These are phyloP conservation scores for Arvicanthis niloticus DNA, from an alignment of 2,113 vertebrate species.

Conservation along the genomic window DNA sequence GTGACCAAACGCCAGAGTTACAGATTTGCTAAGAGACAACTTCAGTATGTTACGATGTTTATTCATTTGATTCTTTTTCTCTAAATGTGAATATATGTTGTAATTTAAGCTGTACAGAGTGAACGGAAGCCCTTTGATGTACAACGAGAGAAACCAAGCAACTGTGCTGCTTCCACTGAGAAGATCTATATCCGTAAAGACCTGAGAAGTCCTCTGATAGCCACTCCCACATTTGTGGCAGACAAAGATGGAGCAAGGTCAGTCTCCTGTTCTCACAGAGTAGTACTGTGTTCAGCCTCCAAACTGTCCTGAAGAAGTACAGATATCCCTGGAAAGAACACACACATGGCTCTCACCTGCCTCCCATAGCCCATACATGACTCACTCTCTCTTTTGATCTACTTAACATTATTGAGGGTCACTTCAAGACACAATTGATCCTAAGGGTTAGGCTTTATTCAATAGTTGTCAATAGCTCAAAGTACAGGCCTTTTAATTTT, in stretches of 20 bases:
- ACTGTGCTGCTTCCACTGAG: conserved; percentile 98
- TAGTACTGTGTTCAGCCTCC: background rate
- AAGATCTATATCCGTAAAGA: conserved; percentile 99
- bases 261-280: conserved; percentile 63
- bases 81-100: conserved; percentile 71
- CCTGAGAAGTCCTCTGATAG: conserved; percentile 96
- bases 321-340: background rate
- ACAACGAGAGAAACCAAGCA: conserved; percentile 96
- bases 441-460: background rate
- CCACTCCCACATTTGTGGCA: conserved; percentile 97
- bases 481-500: background rate
- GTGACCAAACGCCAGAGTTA: background rate
- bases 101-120: conserved; percentile 95
- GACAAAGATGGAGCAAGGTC: conserved; percentile 95
- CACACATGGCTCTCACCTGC: background rate
- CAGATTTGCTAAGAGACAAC: background rate
- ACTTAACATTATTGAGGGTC: background rate
- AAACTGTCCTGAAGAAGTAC: background rate
- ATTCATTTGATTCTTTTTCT: conserved; percentile 27
- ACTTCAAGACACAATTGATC: background rate
- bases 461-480: background rate
- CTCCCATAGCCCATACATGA: background rate
- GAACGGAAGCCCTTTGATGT: conserved; percentile 98
- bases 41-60: background rate
- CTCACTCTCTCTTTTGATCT: background rate